These are phyloP conservation scores for Sus cebifrons DNA, from an alignment of 2,797 vertebrate species.

Conservation along the genomic window DNA sequence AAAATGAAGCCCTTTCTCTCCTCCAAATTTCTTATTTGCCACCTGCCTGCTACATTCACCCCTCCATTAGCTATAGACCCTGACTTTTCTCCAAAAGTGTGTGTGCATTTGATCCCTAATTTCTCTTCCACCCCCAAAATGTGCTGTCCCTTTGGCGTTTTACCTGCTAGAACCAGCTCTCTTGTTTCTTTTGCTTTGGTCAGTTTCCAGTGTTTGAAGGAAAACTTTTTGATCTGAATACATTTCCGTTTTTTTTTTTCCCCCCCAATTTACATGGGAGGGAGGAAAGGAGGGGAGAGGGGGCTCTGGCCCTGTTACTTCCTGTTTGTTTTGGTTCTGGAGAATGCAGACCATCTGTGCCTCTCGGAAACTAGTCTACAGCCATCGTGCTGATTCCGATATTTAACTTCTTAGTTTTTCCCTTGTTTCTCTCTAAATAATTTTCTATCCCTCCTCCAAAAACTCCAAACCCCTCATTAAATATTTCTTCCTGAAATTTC, in stretches of 20 bases:
- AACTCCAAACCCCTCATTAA: slow-evolving; percentile 82
- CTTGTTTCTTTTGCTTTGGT: slow-evolving; percentile 65
- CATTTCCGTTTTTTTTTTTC: not conserved
- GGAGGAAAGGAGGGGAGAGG: slow-evolving; percentile 73
- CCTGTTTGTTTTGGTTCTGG: slow-evolving; percentile 87
- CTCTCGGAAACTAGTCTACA: slow-evolving; percentile 81
- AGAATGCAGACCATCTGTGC: slow-evolving; percentile 86
- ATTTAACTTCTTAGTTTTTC: slow-evolving; percentile 85
- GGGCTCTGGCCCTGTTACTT: slow-evolving; percentile 79
- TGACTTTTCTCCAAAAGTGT: slow-evolving; percentile 23
- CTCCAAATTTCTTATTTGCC: not conserved
- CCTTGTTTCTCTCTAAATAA: slow-evolving; percentile 73
- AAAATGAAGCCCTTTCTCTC: not conserved
- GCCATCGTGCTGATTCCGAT: slow-evolving; percentile 80
- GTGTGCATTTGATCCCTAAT: not conserved
- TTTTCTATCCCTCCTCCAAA: slow-evolving; percentile 74
- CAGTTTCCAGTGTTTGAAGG: slow-evolving; percentile 71
- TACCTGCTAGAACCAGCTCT: slow-evolving; percentile 59
- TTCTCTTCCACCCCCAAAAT: not conserved
- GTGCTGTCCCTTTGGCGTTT: slow-evolving; percentile 50
- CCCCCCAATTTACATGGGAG: slow-evolving; percentile 50
- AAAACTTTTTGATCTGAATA: slow-evolving; percentile 79
- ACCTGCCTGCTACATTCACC: slow-evolving; percentile 29
- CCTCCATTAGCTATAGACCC: not conserved
- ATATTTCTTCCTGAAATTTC: slow-evolving; percentile 80